A percentile compares a stretch with the other conserved stretches of the same genome.
Conservation (phyloP, 2,113 vertebrate genomes). For the Sminthopsis crassicaudata region DNA sequence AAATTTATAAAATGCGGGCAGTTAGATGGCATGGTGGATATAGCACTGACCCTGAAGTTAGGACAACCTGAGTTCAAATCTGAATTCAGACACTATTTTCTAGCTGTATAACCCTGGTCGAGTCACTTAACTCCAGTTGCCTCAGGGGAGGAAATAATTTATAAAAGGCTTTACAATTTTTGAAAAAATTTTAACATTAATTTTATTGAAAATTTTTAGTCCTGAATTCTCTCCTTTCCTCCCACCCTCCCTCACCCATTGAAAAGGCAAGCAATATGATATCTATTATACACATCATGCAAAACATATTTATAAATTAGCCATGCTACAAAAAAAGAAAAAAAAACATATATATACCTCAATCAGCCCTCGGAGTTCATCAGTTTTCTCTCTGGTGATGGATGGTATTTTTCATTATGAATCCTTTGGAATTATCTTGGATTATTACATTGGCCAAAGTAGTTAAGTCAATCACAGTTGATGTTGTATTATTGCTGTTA, state of each 20-base stretch:
- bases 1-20: not conserved
- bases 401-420: not conserved
- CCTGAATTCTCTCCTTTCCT: not conserved
- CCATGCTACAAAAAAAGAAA: not conserved
- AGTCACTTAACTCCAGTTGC: no score
- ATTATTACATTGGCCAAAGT: not conserved
- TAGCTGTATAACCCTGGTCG: no score
- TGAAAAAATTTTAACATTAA: not conserved
- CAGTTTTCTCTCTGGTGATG: not conserved
- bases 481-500: not conserved
- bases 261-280: not conserved
- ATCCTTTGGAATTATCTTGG: not conserved
- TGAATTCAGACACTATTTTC: no score
- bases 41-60: no score
- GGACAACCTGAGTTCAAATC: no score
- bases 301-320: not conserved
- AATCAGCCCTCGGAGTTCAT: not conserved
- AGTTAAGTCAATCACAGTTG: not conserved
- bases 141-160: not conserved
- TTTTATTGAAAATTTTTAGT: not conserved
- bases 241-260: not conserved
- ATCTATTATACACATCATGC: not conserved
- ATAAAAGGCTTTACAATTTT: not conserved
- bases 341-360: not conserved
- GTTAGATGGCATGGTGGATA: no score